Conservation (phyloP, 2,797 vertebrate species). For the Leptatherina wallacei region DNA sequence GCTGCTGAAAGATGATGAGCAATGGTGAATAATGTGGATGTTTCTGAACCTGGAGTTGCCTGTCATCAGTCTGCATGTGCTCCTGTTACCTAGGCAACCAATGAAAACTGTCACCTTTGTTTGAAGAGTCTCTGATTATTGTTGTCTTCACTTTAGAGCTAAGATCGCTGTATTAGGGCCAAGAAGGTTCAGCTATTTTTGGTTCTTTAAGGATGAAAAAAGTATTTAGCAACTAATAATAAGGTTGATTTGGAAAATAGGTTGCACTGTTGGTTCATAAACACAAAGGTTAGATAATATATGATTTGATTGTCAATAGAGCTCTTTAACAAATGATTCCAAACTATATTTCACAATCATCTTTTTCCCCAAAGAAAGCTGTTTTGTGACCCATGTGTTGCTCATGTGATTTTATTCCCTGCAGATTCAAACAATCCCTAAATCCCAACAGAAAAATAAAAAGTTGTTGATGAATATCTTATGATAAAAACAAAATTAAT, state of each 20-base stretch:
- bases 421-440: not conserved
- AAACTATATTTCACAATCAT: not conserved
- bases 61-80: not conserved
- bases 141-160: not conserved
- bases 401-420: not conserved
- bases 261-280: not conserved
- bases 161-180: not conserved
- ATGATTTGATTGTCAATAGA: not conserved
- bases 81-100: not conserved
- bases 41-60: not conserved
- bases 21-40: not conserved
- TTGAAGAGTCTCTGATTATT: not conserved
- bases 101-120: not conserved
- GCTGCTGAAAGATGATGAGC: not conserved
- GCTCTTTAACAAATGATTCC: not conserved
- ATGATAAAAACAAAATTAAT: slow-evolving; percentile 7
- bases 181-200: not conserved
- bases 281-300: not conserved
- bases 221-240: not conserved
- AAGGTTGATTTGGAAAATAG: not conserved
- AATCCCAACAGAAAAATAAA: too few species aligned
- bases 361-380: too few species aligned
- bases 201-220: not conserved
- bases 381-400: too few species aligned
- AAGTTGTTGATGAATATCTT: not conserved